Conservation (phyloP, 1,140 invertebrate genomes). For the Antheraea pernyi region DNA sequence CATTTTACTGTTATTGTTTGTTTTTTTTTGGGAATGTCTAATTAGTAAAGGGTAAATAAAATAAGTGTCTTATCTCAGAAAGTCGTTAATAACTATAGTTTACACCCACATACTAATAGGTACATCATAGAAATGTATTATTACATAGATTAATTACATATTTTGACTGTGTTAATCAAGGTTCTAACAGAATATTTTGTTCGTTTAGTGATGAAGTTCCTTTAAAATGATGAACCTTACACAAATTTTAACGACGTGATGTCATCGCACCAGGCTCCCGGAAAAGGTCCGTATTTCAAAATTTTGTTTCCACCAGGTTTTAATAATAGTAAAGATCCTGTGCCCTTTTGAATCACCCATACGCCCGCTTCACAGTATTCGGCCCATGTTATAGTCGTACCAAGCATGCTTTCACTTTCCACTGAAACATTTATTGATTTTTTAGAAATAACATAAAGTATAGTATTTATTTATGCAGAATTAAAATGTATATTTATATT, state of each 20-base stretch:
- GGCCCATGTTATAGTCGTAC: conserved; percentile 64
- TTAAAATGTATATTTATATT: not conserved
- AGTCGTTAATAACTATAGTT: too few species aligned
- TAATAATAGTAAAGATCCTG: conserved; percentile 59
- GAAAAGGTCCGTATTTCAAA: conserved; percentile 62
- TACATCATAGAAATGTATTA: too few species aligned
- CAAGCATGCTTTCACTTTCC: conserved; percentile 56
- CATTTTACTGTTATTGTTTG: too few species aligned
- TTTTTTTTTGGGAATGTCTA: too few species aligned
- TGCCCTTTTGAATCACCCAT: conserved; percentile 61
- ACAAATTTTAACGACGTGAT: conserved; percentile 59
- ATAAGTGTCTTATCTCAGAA: too few species aligned
- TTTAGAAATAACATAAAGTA: not conserved
- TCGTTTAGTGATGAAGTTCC: too few species aligned
- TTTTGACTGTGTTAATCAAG: too few species aligned
- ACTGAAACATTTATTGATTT: conserved; percentile 35
- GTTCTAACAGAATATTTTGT: not conserved
- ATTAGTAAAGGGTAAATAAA: too few species aligned
- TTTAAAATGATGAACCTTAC: conserved; percentile 35
- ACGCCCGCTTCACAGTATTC: conserved; percentile 59
- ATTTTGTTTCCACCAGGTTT: conserved; percentile 54
- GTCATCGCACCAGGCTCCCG: conserved; percentile 62
- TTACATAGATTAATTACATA: too few species aligned
- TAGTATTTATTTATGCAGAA: too few species aligned
- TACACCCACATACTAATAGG: too few species aligned